Base-by-base conservation (phyloP, 2,113 vertebrate genomes). In the Xenopus laevis region DNA sequence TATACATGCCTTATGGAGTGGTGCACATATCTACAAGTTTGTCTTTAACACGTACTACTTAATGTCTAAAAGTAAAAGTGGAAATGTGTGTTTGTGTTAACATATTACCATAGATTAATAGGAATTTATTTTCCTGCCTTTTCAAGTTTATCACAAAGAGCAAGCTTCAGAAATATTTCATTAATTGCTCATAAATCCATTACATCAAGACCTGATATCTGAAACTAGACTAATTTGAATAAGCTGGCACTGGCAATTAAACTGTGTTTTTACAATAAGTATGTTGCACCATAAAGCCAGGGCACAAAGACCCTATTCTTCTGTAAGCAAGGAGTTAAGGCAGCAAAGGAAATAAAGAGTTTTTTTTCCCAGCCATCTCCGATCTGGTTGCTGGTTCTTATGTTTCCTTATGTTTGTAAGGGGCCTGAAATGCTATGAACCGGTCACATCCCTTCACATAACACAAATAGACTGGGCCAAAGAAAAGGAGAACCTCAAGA, bases 401-500 rank as follows among this genome's bases (percentile, higher is more conserved):
- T 13, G 33, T 63, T 70, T 70, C 74, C 53, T 52, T 64, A 57
- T 77, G 65, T 68, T 75, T 68, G 47, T 57, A 64, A 64, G 55
- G 52, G 66, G 23, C 33, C 63, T 69, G 59, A 70, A 64, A 57
- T 13, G 20, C 66, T 52, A 64, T 18, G 15, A 57, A 20, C 30
- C 6, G 27, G 63, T 64, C 67, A 40, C 17, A 64, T 77, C 59
- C 62, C 74, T 77, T 77, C 46, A 64, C 67, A 77, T 60, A 30
- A 17, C 33, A 52, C 55, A 68, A 67, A 50, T 20, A 68, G 72
- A 61, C 55, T 58, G 53, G 55, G 47, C 73, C 47, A 50, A 50
- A 74, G 55, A 53, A 74, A 68, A 16, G 10, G 45, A 27, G 46
- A 68, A 59, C 67, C 65, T 75, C 72, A 68, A 12, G 72, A 75